phyloP scores from a whole-genome alignment of 2,113 vertebrate genomes.

The Chauna torquata region DNA sequence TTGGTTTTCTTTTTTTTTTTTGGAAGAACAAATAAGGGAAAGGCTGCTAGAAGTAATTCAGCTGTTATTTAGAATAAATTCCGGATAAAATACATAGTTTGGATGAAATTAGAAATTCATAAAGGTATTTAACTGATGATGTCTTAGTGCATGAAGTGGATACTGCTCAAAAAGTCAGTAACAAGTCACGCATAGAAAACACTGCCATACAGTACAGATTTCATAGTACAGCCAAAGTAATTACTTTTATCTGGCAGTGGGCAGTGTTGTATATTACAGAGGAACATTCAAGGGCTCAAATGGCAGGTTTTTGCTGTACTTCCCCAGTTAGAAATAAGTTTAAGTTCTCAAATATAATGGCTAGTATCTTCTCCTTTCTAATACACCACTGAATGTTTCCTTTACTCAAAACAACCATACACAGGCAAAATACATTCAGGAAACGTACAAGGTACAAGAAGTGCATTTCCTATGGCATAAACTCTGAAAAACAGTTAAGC shows the following conservation, averaged over 20 bases:
- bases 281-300: background rate
- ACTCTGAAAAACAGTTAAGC: background rate
- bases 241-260: background rate
- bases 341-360: background rate
- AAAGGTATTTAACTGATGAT: background rate
- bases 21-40: background rate
- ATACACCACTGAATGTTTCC: background rate
- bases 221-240: background rate
- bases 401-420: background rate
- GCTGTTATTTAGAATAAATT: background rate
- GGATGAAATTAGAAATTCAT: background rate
- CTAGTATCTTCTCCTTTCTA: background rate
- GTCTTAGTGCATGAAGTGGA: background rate
- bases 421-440: background rate
- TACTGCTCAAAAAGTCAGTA: background rate
- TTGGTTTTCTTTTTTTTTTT: background rate
- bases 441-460: background rate
- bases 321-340: background rate
- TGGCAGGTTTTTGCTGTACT: background rate
- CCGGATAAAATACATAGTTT: background rate
- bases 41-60: background rate
- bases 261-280: background rate
- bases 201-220: background rate
- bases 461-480: background rate
- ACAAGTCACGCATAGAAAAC: background rate